phyloP scores from a whole-genome alignment of 2,797 vertebrate genomes.

The Chaenodraco wilsoni region DNA sequence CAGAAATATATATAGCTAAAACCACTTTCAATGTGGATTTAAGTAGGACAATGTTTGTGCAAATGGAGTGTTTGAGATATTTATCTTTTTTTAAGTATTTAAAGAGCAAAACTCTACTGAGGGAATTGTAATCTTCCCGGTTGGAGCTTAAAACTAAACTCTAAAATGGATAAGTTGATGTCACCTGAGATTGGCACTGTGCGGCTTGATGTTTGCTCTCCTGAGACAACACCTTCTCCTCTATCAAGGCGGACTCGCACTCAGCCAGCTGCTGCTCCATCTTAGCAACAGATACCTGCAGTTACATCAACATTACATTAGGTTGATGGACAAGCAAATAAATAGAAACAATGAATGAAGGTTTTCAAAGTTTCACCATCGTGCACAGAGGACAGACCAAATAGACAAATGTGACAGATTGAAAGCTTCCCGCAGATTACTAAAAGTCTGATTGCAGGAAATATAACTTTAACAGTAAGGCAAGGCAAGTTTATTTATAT shows the following conservation, averaged over 20 bases:
- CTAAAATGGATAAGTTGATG: not conserved
- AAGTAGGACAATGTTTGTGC: not conserved
- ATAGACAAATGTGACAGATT: not conserved
- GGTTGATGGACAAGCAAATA: not conserved
- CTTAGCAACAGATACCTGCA: constrained; percentile 79
- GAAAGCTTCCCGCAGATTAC: not conserved
- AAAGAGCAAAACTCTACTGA: not conserved
- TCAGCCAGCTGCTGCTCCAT: constrained; percentile 79
- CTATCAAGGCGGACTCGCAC: constrained; percentile 79
- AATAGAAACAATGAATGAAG: not conserved
- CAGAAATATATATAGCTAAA: too few relatives aligned
- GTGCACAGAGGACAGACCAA: not conserved
- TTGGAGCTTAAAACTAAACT: not conserved
- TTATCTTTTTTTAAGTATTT: not conserved
- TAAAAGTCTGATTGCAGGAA: not conserved
- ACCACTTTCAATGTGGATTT: not conserved
- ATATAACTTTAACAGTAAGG: not conserved
- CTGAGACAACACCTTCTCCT: constrained; percentile 79
- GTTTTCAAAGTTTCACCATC: not conserved
- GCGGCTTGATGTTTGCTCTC: constrained; percentile 79
- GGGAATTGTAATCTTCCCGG: not conserved
- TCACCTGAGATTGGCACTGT: constrained; percentile 80
- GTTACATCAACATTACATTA: not conserved
- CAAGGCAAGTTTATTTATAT: not conserved
- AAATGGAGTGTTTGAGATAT: not conserved